Percentiles rank a stretch among this genome's conserved stretches.
phyloP scores from a whole-genome alignment of 2,888 invertebrate genomes.

The Monochamus alternatus region DNA sequence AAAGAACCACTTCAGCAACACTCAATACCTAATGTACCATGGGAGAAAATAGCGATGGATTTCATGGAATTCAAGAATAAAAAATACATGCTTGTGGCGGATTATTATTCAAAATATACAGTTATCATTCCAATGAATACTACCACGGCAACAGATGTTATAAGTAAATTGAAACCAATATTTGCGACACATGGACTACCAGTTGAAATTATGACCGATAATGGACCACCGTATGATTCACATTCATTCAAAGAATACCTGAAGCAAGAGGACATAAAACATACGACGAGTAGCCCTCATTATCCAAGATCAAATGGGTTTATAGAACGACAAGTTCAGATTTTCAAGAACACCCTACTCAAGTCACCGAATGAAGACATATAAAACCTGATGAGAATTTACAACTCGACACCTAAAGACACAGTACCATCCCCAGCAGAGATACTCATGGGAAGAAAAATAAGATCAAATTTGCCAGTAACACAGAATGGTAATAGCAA shows the following conservation, averaged over 20 bases:
- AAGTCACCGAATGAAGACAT: constrained; percentile 14
- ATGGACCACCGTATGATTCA: not conserved
- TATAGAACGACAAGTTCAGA: not conserved
- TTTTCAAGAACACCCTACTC: not conserved
- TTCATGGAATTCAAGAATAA: not conserved
- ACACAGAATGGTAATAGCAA: not conserved
- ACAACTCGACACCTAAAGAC: not conserved
- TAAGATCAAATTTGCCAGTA: not conserved
- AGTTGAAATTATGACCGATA: not conserved
- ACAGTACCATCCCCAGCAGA: constrained; percentile 11
- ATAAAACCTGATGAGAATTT: not conserved
- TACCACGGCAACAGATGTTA: not conserved
- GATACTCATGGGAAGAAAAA: not conserved
- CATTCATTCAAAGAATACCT: not conserved
- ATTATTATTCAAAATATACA: not conserved
- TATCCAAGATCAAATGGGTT: constrained; percentile 4
- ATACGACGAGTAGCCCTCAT: not conserved
- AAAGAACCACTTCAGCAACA: not conserved
- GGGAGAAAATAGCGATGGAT: not conserved
- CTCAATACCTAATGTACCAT: not conserved
- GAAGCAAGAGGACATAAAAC: constrained; percentile 1
- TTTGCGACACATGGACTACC: not conserved
- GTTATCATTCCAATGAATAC: not conserved
- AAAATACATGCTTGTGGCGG: not conserved
- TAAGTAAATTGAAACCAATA: not conserved